Conservation (phyloP, 2,113 vertebrate genomes). For the Microcebus murinus region DNA sequence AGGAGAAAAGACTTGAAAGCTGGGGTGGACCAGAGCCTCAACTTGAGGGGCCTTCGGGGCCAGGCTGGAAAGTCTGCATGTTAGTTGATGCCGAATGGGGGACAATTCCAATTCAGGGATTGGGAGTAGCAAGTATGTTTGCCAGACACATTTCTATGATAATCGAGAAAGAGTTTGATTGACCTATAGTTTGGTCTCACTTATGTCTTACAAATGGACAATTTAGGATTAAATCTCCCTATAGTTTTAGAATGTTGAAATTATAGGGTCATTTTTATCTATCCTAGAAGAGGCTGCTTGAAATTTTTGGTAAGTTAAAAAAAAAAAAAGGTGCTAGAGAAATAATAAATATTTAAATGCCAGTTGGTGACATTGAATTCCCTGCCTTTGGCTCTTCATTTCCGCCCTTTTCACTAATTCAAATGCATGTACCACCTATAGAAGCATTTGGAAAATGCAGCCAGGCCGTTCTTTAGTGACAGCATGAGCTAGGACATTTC, state of each 20-base stretch:
- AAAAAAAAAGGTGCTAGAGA: neutral
- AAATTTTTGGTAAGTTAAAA: conserved; percentile 33
- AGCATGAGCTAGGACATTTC: neutral
- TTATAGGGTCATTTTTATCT: conserved; percentile 31
- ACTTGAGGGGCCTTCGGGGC: neutral
- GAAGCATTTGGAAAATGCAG: conserved; percentile 26
- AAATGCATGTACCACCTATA: neutral
- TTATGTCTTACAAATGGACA: conserved; percentile 22
- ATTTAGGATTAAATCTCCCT: conserved; percentile 21
- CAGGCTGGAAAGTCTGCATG: neutral
- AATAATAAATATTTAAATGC: neutral
- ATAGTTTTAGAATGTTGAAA: neutral
- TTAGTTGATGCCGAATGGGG: neutral
- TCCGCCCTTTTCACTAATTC: neutral
- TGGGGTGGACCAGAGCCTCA: neutral
- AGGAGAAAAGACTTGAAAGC: neutral
- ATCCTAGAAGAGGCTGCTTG: neutral
- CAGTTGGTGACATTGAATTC: neutral
- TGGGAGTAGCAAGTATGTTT: neutral
- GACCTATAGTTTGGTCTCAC: neutral
- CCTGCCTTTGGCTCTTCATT: neutral
- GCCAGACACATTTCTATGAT: neutral
- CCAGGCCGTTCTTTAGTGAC: neutral
- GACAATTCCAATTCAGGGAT: neutral
- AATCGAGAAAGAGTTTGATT: neutral